Percentiles rank a stretch among this genome's conserved stretches.
phyloP scores from a whole-genome alignment of 2,888 invertebrate species.

The Teleogryllus oceanicus region DNA sequence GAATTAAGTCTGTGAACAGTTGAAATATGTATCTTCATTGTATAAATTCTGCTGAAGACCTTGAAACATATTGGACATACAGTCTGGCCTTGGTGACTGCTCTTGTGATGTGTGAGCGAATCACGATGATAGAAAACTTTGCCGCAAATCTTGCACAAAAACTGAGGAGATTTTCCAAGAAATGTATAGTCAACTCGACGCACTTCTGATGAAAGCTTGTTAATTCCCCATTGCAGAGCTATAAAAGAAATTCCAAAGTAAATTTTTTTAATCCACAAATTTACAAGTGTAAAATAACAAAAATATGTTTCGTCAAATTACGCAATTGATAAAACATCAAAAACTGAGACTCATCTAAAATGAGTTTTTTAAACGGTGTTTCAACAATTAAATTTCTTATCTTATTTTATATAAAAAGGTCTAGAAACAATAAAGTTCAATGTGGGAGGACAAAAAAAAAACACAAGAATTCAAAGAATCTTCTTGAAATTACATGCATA shows the following conservation, averaged over 20 bases:
- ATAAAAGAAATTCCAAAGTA: slow-evolving; percentile 20
- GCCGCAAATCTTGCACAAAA: slow-evolving; percentile 60
- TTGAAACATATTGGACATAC: slow-evolving; percentile 61
- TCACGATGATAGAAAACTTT: slow-evolving; percentile 61
- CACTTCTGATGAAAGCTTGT: neutral
- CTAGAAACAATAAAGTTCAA: no score
- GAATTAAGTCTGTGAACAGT: slow-evolving; percentile 27
- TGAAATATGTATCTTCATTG: slow-evolving; percentile 40
- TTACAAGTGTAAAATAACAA: no score
- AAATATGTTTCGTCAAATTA: no score
- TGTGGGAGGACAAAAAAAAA: no score
- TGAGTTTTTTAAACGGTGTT: no score
- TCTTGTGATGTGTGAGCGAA: slow-evolving; percentile 59
- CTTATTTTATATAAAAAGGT: no score
- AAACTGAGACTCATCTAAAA: no score
- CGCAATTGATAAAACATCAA: no score
- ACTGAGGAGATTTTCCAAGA: slow-evolving; percentile 20
- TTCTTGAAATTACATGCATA: no score
- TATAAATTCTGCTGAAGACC: slow-evolving; percentile 53
- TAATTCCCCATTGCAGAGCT: slow-evolving; percentile 12
- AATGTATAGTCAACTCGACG: neutral
- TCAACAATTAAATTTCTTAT: no score
- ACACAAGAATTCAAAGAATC: no score
- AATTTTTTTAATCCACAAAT: neutral
- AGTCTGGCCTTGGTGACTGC: slow-evolving; percentile 61